Evolutionary conservation across 2,888 invertebrate genomes (phyloP).

Genomic region (Drosophila mulleri): DNA sequence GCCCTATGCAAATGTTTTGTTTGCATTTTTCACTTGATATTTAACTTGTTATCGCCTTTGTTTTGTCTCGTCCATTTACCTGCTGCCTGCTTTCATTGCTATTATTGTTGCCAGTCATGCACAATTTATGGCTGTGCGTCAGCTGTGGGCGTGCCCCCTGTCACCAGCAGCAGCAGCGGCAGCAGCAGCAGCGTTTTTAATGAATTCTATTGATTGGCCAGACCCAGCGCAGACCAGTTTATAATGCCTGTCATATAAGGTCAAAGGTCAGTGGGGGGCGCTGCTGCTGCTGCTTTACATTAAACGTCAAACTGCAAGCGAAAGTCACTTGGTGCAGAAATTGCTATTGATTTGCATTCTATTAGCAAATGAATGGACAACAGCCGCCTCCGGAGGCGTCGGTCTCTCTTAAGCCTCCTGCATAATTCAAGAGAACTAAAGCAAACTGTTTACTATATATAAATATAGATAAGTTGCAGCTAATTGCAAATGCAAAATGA

Average conservation of each 20-base stretch:
- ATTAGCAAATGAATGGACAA: conserved; percentile 8
- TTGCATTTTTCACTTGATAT: conserved; percentile 74
- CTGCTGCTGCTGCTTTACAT: neutral
- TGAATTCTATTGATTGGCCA: conserved; percentile 71
- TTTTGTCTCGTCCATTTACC: conserved; percentile 22
- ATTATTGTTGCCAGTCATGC: conserved; percentile 50
- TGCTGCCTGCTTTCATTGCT: conserved; percentile 19
- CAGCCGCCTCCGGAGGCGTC: neutral
- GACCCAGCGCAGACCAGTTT: conserved; percentile 20
- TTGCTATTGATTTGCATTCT: conserved; percentile 14
- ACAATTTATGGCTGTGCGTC: conserved; percentile 49
- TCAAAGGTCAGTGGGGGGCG: conserved; percentile 29
- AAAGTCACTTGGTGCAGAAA: neutral
- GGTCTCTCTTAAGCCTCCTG: neutral
- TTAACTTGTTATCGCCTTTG: conserved; percentile 64
- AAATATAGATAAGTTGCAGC: neutral
- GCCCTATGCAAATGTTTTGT: conserved; percentile 71
- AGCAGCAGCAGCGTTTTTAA: conserved; percentile 44
- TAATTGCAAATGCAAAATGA: conserved; percentile 1
- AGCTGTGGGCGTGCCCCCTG: conserved; percentile 46
- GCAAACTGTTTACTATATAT: neutral
- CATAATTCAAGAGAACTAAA: conserved; percentile 2
- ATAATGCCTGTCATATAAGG: conserved; percentile 37
- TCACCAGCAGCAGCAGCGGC: conserved; percentile 43
- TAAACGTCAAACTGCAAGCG: neutral